Base-by-base conservation (phyloP, 2,113 vertebrate species). In the Siniperca knerii region DNA sequence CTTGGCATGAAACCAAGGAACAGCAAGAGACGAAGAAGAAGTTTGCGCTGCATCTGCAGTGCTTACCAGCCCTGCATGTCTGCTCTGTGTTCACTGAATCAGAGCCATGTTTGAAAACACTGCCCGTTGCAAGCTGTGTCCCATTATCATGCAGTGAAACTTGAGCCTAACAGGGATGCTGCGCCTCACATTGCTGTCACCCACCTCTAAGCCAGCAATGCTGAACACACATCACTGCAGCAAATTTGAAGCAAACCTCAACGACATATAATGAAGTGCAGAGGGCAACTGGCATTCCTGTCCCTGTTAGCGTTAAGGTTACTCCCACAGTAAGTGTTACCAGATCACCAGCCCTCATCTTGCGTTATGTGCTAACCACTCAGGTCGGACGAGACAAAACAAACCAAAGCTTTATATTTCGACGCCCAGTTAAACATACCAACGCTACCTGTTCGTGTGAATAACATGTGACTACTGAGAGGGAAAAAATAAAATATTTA, bases 301-400 rank as follows among this genome's bases (percentile, higher is more conserved):
- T 15, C 44, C n/a, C n/a, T 4, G 2, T 9, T 4, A 44, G 0
- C 50, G 61, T 46, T n/a, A 2, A 15, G 52, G 55, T 79, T 60
- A 25, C 65, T 85, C 25, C 40, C 33, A 6, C 23, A 21, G n/a
- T 72, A 46, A 44, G 37, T 46, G 81, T 65, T 70, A 84, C 86
- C 81, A 72, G 20, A 72, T 62, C 75, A 29, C 0, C 80, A 46
- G 57, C 65, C 35, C 60, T 72, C 61, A 71, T 87, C 82, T 40
- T 3, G 25, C 82, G 35, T 66, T 75, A 15, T 68, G 81, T 77
- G 90, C 90, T 87, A 91, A 80, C 46, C 69, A 83, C 65, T 76
- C 70, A 50, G 77, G 33, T 35, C 79, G 75, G 44, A 82, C 76
- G 61, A 85, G 12, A 85, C 70, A 2, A 46, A 70, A 74, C 58